Evolutionary conservation across 2,888 invertebrate genomes (phyloP).

Genomic region (Ectobius pallidus): DNA sequence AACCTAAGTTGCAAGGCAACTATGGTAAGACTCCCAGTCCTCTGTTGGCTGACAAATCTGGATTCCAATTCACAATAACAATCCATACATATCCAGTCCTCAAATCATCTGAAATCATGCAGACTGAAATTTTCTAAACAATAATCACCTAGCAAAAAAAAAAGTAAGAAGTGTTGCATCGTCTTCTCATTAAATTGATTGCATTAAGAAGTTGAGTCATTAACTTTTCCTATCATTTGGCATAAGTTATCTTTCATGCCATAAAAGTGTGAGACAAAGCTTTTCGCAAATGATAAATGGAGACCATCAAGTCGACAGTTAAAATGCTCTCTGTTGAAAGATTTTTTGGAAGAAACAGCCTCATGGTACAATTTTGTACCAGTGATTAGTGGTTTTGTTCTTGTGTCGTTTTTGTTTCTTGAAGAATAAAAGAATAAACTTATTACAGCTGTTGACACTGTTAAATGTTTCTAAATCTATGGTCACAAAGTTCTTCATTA

Average conservation of each 20-base stretch:
- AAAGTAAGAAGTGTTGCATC: no score
- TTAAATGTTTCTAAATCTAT: conserved; percentile 35
- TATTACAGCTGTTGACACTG: conserved; percentile 30
- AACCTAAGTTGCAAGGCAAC: not conserved
- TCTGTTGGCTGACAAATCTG: not conserved
- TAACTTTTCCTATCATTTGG: not conserved
- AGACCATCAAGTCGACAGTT: conserved; percentile 10
- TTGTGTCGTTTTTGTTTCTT: conserved; percentile 26
- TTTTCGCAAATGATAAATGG: not conserved
- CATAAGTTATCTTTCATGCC: not conserved
- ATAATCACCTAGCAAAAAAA: not conserved
- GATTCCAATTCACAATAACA: no score
- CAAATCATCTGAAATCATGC: not conserved
- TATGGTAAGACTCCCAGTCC: not conserved
- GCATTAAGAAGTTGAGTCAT: no score
- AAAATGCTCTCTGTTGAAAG: conserved; percentile 29
- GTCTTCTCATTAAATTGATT: no score
- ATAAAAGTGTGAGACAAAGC: not conserved
- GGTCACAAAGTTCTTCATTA: conserved; percentile 32
- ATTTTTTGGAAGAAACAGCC: not conserved
- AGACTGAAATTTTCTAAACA: not conserved
- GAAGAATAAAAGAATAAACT: conserved; percentile 15
- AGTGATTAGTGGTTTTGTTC: not conserved
- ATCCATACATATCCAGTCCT: not conserved
- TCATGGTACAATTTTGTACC: not conserved